These are phyloP conservation scores for Cryptoblepharus egeriae DNA, from an alignment of 2,797 vertebrate genomes.

Conservation along the genomic window DNA sequence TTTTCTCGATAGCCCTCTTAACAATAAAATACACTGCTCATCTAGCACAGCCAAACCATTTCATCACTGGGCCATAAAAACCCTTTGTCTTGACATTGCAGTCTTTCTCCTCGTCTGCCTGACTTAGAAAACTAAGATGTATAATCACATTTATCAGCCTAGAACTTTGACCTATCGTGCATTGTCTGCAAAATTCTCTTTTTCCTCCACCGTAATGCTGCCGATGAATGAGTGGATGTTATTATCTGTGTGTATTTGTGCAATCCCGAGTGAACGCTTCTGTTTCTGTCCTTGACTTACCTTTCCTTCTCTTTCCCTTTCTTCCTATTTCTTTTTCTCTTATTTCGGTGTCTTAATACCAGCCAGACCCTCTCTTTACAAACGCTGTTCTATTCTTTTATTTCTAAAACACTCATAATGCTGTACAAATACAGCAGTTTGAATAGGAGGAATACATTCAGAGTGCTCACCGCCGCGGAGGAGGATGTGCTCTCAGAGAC, in stretches of 20 bases:
- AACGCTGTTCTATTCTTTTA: conserved; percentile 71
- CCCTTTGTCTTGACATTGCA: conserved; percentile 65
- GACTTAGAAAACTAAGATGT: conserved; percentile 74
- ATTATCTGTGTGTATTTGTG: conserved; percentile 68
- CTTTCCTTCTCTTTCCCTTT: conserved; percentile 70
- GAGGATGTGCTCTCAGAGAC: conserved; percentile 66
- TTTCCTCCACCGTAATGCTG: conserved; percentile 49
- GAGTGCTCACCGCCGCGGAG: conserved; percentile 61
- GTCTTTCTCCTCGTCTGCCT: conserved; percentile 67
- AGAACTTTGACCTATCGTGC: conserved; percentile 76
- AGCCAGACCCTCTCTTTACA: conserved; percentile 76
- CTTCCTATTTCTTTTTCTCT: conserved; percentile 73
- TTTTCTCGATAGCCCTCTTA: conserved; percentile 20
- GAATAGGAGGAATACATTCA: conserved; percentile 67
- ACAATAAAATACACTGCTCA: conserved; percentile 52
- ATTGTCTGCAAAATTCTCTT: conserved; percentile 74
- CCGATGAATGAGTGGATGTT: conserved; percentile 70
- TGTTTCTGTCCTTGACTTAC: conserved; percentile 80
- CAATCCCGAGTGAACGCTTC: conserved; percentile 66
- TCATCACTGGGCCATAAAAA: conserved; percentile 59
- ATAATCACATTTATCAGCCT: conserved; percentile 70
- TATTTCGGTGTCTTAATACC: conserved; percentile 76
- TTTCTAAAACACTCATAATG: conserved; percentile 76
- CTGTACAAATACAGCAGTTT: conserved; percentile 74
- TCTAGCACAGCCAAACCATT: conserved; percentile 44